Evolutionary conservation across 2,888 invertebrate species (phyloP).

Genomic region (Protodeltote pygarga): DNA sequence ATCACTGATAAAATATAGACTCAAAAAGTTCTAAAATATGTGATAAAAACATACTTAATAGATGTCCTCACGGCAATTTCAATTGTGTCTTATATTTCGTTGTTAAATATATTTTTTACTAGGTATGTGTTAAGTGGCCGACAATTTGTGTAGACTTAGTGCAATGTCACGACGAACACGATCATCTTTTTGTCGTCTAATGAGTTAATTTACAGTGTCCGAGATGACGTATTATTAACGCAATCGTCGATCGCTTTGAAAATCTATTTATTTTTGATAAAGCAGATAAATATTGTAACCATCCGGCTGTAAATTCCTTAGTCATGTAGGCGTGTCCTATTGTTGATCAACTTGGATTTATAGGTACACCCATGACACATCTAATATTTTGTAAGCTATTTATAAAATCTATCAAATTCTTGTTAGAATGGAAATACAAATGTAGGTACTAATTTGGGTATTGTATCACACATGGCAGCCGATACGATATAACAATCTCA

Average conservation of each 20-base stretch:
- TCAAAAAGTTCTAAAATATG: conserved; percentile 16
- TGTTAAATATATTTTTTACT: conserved; percentile 51
- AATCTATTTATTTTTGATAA: too few relatives aligned
- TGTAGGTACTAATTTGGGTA: too few relatives aligned
- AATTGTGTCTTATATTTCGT: conserved; percentile 52
- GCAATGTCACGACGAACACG: conserved; percentile 69
- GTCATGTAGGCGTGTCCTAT: conserved; percentile 10
- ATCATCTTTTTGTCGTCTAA: conserved; percentile 64
- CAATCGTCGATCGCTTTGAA: too few relatives aligned
- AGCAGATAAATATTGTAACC: not conserved
- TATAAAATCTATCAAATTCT: too few relatives aligned
- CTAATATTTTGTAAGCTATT: not conserved
- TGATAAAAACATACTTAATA: conserved; percentile 48
- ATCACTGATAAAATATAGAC: conserved; percentile 5
- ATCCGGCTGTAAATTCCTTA: conserved; percentile 5
- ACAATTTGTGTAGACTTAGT: conserved; percentile 48
- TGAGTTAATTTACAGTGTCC: conserved; percentile 61
- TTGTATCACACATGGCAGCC: too few relatives aligned
- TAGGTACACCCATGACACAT: not conserved
- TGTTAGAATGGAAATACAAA: too few relatives aligned
- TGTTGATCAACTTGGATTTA: conserved; percentile 2
- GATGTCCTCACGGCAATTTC: conserved; percentile 52
- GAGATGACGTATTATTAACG: conserved; percentile 46
- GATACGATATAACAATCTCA: too few relatives aligned
- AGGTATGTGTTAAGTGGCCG: conserved; percentile 41